Base-by-base conservation (phyloP, 1,140 invertebrate genomes). In the Caligus rogercresseyi region DNA sequence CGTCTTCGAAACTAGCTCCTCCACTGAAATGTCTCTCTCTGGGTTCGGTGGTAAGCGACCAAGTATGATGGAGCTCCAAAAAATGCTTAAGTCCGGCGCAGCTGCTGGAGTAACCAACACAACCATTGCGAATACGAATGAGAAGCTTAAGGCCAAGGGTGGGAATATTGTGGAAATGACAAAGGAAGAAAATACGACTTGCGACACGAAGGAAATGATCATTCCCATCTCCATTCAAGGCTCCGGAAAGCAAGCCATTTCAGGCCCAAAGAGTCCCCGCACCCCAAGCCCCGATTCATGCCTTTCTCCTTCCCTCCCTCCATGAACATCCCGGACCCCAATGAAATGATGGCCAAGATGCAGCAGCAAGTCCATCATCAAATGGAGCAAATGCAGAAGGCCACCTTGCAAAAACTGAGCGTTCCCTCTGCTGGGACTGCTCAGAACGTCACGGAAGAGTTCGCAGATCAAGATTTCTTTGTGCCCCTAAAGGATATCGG, bases 391-490 rank as follows among this genome's bases (percentile, higher is more conserved):
- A 61, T 61, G 25, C 58, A 61, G 21, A 20, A 51, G 24, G 11
- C 58, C 11, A 51, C 58, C 3, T 51, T 61, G 58, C 58, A 61
- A 25, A 11, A 16, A 51, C n/a, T 61, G 13, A 20, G 25, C 13
- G 13, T 57, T 19, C 16, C 31, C n/a, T 11, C 7, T 11, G 7
- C 7, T 11, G 31, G 31, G 7, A 43, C 31, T 11, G 7, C 31
- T 11, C 31, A 43, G n/a, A 43, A 57, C 7, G 23, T 57, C 15
- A 18, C 19, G 16, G 15, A 54, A 60, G 57, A 60, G 26, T 25
- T 60, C n/a, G 57, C 21, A 43, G 26, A 60, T 53, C 52, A 63
- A 55, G 61, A 63, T n/a, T 23, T 63, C 31, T 63, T 63, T 55
- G 61, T 63, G 23, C 61, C 61, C 2, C 31, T 63, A 21, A 63